Percentiles rank a stretch among this genome's conserved stretches.
These are phyloP conservation scores for Upupa epops DNA, from an alignment of 2,113 vertebrate species.

Conservation along the genomic window DNA sequence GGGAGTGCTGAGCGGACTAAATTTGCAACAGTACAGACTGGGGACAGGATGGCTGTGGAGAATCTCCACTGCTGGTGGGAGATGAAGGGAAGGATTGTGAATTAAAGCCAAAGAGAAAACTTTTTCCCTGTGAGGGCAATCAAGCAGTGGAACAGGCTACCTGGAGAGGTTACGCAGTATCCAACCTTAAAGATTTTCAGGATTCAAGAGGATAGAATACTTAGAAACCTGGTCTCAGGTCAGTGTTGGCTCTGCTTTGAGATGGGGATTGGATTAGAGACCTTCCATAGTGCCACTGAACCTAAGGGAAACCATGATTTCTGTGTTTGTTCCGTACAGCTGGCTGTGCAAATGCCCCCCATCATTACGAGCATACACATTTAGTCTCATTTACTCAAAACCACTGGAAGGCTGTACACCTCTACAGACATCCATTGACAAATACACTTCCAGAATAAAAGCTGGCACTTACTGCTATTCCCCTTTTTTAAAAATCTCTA, in stretches of 20 bases:
- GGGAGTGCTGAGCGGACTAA: not conserved
- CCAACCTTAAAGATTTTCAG: not conserved
- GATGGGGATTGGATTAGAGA: not conserved
- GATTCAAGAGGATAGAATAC: not conserved
- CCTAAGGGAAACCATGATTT: not conserved
- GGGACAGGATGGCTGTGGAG: not conserved
- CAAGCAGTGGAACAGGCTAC: not conserved
- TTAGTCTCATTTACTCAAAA: not conserved
- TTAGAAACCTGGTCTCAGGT: not conserved
- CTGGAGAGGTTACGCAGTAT: not conserved
- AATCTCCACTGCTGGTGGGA: not conserved
- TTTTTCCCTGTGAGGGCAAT: not conserved
- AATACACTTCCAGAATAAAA: not conserved
- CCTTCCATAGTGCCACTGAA: not conserved
- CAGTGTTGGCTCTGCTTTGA: not conserved
- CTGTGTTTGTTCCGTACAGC: not conserved
- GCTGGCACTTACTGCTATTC: not conserved
- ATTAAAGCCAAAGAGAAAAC: no score
- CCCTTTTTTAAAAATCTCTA: not conserved
- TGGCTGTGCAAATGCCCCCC: not conserved
- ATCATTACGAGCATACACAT: accelerated
- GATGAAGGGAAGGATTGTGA: no score
- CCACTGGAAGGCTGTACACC: not conserved
- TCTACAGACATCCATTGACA: not conserved
- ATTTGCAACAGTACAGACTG: not conserved